Conservation (phyloP, 2,888 invertebrate species). For the Perdita meconis region DNA sequence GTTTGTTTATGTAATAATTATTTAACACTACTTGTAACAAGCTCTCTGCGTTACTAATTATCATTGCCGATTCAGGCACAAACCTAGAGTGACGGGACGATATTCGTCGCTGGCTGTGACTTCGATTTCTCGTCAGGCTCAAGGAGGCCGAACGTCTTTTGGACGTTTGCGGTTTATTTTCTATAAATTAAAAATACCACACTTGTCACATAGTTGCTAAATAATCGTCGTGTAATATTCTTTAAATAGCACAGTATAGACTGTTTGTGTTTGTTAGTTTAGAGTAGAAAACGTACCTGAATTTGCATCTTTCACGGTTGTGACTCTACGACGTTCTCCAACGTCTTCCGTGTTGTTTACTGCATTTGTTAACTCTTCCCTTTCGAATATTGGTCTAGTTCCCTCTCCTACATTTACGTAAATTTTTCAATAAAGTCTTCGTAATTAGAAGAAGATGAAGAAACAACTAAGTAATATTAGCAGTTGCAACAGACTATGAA, state of each 20-base stretch:
- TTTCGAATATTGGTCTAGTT: constrained; percentile 75
- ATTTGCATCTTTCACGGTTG: constrained; percentile 46
- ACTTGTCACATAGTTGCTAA: not conserved
- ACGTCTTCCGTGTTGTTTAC: constrained; percentile 48
- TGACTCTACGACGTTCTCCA: constrained; percentile 68
- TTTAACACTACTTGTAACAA: no score
- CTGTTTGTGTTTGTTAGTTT: not conserved
- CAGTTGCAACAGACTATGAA: constrained; percentile 20
- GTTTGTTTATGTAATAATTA: no score
- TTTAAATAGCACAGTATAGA: no score
- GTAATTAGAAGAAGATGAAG: not conserved
- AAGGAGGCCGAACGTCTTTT: constrained; percentile 41
- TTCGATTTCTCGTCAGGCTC: constrained; percentile 27
- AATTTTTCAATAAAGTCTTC: constrained; percentile 28
- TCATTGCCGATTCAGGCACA: no score
- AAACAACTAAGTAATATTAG: constrained; percentile 24
- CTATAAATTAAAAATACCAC: constrained; percentile 24
- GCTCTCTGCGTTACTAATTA: no score
- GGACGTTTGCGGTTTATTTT: constrained; percentile 5
- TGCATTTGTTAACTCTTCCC: constrained; percentile 70
- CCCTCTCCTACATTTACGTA: constrained; percentile 70
- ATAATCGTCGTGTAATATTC: no score
- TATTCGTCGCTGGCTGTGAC: constrained; percentile 29
- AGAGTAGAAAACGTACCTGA: constrained; percentile 53
- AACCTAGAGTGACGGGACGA: no score